A percentile compares a stretch with the other conserved stretches of the same genome.
phyloP scores from a whole-genome alignment of 1,140 invertebrate genomes.

The Harpegnathos saltator region DNA sequence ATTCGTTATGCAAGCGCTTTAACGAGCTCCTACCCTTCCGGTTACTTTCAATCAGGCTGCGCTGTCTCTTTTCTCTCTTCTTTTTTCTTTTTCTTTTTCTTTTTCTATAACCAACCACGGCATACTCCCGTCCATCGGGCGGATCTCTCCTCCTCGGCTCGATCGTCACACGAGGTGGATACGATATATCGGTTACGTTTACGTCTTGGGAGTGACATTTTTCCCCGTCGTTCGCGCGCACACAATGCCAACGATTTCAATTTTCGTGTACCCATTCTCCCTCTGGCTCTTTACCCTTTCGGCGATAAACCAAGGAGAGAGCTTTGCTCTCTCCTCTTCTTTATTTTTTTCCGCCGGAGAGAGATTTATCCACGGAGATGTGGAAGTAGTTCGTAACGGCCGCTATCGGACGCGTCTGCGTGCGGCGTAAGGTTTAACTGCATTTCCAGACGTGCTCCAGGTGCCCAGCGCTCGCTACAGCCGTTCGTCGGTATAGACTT shows the following conservation, averaged over 20 bases:
- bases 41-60: constrained; percentile 60
- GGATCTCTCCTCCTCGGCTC: constrained; percentile 1
- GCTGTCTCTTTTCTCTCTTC: too few species aligned
- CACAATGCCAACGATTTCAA: background rate
- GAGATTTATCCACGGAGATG: background rate
- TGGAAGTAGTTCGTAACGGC: background rate
- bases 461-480: constrained; percentile 71
- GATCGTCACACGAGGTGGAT: background rate
- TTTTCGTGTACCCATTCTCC: background rate
- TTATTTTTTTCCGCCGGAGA: background rate
- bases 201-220: background rate
- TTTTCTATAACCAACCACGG: constrained; percentile 41
- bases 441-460: constrained; percentile 76
- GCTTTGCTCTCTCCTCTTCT: background rate
- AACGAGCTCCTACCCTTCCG: constrained; percentile 67
- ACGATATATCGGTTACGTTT: background rate
- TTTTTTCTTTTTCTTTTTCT: too few species aligned
- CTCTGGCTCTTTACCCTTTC: too few species aligned
- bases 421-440: constrained; percentile 71
- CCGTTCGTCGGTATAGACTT: constrained; percentile 78
- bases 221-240: background rate
- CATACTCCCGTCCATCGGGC: background rate
- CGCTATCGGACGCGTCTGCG: background rate
- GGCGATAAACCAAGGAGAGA: background rate
- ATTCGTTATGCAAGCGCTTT: constrained; percentile 69